phyloP scores from a whole-genome alignment of 2,113 vertebrate species.

The Puffinus mauretanicus region DNA sequence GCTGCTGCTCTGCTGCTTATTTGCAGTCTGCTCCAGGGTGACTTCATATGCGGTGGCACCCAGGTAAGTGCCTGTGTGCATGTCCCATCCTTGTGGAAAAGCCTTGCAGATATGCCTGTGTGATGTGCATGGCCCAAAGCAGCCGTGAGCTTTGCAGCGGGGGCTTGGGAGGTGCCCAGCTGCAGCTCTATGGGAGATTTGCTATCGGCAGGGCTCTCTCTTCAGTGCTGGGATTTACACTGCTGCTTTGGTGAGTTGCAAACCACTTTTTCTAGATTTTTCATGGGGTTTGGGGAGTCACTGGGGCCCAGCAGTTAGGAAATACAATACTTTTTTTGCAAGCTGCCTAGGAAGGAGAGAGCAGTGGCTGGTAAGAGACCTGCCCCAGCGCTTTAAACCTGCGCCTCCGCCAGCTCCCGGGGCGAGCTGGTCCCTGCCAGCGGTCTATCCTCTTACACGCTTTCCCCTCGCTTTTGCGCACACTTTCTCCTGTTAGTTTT shows the following conservation, averaged over 20 bases:
- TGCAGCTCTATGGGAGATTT: accelerated
- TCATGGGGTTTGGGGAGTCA: accelerated
- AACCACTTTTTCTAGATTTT: background rate
- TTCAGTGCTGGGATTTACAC: background rate
- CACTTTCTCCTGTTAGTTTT: background rate
- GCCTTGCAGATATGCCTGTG: accelerated
- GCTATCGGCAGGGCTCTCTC: background rate
- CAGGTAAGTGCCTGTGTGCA: accelerated
- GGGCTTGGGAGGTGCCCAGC: background rate
- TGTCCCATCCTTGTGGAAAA: background rate
- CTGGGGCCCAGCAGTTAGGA: background rate
- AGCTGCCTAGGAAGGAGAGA: background rate
- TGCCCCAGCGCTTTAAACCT: accelerated
- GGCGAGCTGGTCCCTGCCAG: accelerated
- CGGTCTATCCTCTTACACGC: background rate
- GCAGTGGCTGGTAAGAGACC: background rate
- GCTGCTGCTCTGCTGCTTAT: accelerated
- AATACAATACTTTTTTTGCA: background rate
- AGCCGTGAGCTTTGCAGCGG: background rate
- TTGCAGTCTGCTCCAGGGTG: background rate
- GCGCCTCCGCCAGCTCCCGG: accelerated
- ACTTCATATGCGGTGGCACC: accelerated
- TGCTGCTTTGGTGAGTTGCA: background rate
- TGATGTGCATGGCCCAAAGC: accelerated
- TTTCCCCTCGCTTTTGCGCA: background rate